Evolutionary conservation across 2,888 invertebrate species (phyloP), one percentile per base, ranked within the genome.

Genomic region (Nineta flava): DNA sequence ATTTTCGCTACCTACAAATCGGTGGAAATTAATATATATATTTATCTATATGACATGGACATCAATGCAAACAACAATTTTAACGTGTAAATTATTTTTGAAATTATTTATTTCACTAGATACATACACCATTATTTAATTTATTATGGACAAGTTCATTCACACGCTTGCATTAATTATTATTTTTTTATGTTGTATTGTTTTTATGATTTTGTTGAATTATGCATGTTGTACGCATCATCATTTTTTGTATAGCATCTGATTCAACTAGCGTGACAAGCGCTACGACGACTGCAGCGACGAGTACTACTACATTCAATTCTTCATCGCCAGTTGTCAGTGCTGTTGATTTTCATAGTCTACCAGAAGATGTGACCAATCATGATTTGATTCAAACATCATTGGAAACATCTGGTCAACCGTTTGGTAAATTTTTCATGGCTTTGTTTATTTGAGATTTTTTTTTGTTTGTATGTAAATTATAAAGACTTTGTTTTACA

Each of bases 211-310:
- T 47, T 58, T 50, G 47, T 51, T 50, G 53, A 41, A 59, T 60
- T 15, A 17, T 19, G 44, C 44, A 26, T 44, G 38, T 40, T 26
- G 17, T 56, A 59, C 38, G 21, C 31, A 19, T 34, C 26, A 26
- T 26, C 26, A 26, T 26, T 26, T 26, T 26, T 5, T 26, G 26
- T 46, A 58, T 64, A 66, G 67, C 64, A 58, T 68, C 67, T 56
- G 68, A 68, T 60, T 65, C 67, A 51, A 60, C 64, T 60, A 67
- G 68, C 65, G 65, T 66, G 62, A 62, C 66, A 59, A 65, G 65
- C 63, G 65, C 53, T 40, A 50, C 50, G 34, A 52, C 38, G 42
- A 26, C 13, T 40, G 35, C 26, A 16, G 15, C 19, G n/a, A 35
- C 47, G n/a, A 40, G 19, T 69, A 1, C 59, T 72, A 42, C 42